Conservation (phyloP, 2,888 invertebrate genomes). For the Polylopha cassiicola region DNA sequence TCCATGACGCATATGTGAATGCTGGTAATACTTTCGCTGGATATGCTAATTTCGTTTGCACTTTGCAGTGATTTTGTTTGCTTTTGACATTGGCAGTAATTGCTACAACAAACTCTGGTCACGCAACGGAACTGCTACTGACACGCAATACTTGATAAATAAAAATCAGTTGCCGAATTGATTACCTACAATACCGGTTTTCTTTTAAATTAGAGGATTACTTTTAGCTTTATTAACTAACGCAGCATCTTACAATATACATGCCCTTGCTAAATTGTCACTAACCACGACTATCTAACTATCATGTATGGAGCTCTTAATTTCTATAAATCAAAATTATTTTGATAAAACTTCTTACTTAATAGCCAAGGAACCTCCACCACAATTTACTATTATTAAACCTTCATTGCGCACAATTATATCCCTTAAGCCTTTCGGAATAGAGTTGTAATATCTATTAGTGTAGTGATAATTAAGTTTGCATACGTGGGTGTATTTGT, state of each 20-base stretch:
- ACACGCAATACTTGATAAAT: too few species aligned
- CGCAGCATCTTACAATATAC: too few species aligned
- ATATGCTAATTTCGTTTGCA: constrained; percentile 25
- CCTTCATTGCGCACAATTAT: constrained; percentile 14
- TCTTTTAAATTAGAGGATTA: too few species aligned
- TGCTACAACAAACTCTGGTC: too few species aligned
- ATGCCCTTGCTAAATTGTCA: too few species aligned
- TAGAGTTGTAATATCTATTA: constrained; percentile 19
- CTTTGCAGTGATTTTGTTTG: constrained; percentile 21
- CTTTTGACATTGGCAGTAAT: constrained; percentile 12
- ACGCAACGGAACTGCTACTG: too few species aligned
- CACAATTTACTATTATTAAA: constrained; percentile 1
- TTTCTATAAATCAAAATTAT: too few species aligned
- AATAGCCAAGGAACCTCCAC: constrained; percentile 4
- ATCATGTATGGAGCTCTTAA: too few species aligned
- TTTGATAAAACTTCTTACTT: constrained; percentile 13
- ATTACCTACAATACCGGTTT: too few species aligned
- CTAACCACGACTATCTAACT: too few species aligned
- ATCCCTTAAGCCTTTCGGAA: constrained; percentile 12
- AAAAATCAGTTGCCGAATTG: too few species aligned
- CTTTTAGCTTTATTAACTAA: too few species aligned
- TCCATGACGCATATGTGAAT: constrained; percentile 36
- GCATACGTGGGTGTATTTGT: constrained; percentile 38
- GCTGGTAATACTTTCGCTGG: constrained; percentile 37
- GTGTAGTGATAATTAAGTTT: constrained; percentile 9